Base-by-base conservation (phyloP, 2,113 vertebrate genomes). In the Sinocyclocheilus rhinocerous region DNA sequence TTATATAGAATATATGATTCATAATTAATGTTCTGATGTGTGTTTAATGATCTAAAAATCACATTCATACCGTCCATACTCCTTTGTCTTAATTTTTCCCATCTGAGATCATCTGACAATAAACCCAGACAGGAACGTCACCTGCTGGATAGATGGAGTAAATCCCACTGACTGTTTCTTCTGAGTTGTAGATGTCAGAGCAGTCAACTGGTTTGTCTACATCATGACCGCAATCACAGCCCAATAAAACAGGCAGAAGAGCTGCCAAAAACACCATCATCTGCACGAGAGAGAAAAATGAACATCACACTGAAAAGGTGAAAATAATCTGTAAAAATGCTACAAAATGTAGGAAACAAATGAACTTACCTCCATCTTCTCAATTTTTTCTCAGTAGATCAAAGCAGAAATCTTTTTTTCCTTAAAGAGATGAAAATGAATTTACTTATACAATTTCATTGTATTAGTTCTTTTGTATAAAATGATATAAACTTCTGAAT, bases 91-190 rank as follows among this genome's bases (percentile, higher is more conserved):
- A 8, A 9, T 59, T 7, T 9, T 59, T 59, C 57, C 57, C 57
- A 22, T n/a, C 57, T 59, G 57, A 59, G 57, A 59, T 22, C 20
- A 59, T 59, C 20, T 59, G 0, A 59, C 57, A 59, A 2, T n/a
- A n/a, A 59, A 59, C 57, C 57, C 57, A 59, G 57, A 59, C 57
- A 59, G 57, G 57, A 59, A 22, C 0, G 1, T 59, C 89, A 5
- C 88, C 85, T 5, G 86, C 88, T 16, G 90, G 91, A 83, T 92
- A 92, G 88, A 92, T 88, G 84, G 88, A 81, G 88, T 91, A 92
- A 0, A 93, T 90, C 0, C 90, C 89, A 24, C 88, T 88, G 42
- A 63, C 39, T 10, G 70, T 88, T n/a, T 85, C 81, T 0, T 91
- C 91, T 0, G 82, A 73, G 11, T 36, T 90, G 82, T 90, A 92